phyloP scores from a whole-genome alignment of 2,888 invertebrate species.

The Andrena camellia region DNA sequence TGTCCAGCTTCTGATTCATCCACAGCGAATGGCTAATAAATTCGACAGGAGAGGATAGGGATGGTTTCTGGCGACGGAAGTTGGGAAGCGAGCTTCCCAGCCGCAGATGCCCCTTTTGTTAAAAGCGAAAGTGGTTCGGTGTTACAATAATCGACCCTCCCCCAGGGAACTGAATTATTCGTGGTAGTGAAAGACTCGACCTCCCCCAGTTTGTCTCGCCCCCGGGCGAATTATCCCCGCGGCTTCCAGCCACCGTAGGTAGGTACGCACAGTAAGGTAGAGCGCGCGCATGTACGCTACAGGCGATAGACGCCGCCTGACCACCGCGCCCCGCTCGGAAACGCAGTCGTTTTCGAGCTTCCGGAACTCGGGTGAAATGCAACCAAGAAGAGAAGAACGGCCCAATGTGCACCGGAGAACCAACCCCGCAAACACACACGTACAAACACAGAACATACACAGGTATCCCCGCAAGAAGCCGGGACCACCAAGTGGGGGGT shows the following conservation, averaged over 20 bases:
- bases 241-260: constrained; percentile 50
- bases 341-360: constrained; percentile 27
- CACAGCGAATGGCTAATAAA: neutral
- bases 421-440: neutral
- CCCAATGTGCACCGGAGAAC: constrained; percentile 13
- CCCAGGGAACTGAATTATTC: neutral
- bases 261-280: constrained; percentile 69
- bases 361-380: constrained; percentile 71
- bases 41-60: neutral
- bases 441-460: neutral
- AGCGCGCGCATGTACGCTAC: constrained; percentile 62
- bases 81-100: neutral
- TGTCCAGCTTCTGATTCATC: neutral
- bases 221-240: constrained; percentile 10
- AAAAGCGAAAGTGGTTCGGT: neutral
- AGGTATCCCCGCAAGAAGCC: constrained; percentile 29
- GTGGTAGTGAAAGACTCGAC: neutral
- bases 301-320: constrained; percentile 21
- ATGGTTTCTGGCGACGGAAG: neutral
- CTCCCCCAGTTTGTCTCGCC: constrained; percentile 8
- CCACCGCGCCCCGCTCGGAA: neutral
- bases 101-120: neutral
- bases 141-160: neutral
- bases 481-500: neutral
- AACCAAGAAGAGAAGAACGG: constrained; percentile 63